These are phyloP conservation scores for Plotosus lineatus DNA, from an alignment of 2,113 vertebrate genomes.

Conservation along the genomic window DNA sequence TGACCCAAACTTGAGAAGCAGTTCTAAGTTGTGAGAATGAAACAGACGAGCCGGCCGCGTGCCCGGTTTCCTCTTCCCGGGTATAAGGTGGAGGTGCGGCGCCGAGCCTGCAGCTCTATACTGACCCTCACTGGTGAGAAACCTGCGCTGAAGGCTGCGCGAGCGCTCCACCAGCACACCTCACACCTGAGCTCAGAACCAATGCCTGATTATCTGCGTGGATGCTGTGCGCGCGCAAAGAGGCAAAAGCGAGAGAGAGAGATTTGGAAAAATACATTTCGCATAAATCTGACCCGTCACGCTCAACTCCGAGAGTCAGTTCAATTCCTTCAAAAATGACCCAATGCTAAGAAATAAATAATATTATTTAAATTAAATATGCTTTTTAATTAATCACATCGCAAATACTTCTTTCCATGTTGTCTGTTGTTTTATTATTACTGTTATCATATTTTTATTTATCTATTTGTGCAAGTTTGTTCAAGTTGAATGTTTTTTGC, in stretches of 20 bases:
- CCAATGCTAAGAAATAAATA: too few relatives aligned
- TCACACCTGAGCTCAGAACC: neutral
- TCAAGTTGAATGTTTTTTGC: too few relatives aligned
- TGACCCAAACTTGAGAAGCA: neutral
- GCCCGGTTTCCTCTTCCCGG: neutral
- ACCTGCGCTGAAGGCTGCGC: constrained; percentile 7
- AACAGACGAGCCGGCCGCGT: neutral
- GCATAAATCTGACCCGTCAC: too few relatives aligned
- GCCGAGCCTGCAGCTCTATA: constrained; percentile 60
- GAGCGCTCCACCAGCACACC: neutral
- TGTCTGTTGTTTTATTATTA: neutral
- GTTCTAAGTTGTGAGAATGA: neutral
- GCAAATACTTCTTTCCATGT: too few relatives aligned
- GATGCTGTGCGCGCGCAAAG: neutral
- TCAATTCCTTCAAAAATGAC: too few relatives aligned
- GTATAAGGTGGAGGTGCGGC: constrained; percentile 30
- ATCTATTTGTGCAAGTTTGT: too few relatives aligned
- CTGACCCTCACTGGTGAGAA: constrained; percentile 73
- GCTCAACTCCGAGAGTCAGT: too few relatives aligned
- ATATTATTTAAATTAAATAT: too few relatives aligned
- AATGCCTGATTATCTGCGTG: too few relatives aligned
- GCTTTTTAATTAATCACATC: too few relatives aligned
- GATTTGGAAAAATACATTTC: too few relatives aligned
- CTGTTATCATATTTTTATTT: neutral
- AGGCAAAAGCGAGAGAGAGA: neutral